These are phyloP conservation scores for Megamerina dolium DNA, from an alignment of 2,888 invertebrate genomes.

Conservation along the genomic window DNA sequence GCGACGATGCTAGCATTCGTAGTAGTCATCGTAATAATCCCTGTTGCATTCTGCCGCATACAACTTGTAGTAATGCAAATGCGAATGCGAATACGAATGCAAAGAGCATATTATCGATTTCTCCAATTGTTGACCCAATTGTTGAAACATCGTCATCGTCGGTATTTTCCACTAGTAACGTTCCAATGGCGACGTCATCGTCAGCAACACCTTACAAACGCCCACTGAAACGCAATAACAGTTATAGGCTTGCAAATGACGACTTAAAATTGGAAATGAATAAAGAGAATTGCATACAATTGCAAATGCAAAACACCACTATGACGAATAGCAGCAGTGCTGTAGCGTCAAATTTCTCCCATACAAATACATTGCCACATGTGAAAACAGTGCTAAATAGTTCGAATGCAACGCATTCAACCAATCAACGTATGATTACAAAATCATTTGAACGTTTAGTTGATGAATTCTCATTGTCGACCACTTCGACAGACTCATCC, in stretches of 20 bases:
- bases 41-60: not conserved
- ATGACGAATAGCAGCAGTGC: not conserved
- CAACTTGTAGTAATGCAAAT: too few relatives aligned
- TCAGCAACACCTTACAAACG: constrained; percentile 18
- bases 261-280: constrained; percentile 52
- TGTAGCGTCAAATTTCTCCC: not conserved
- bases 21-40: not conserved
- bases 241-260: constrained; percentile 73
- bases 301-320: not conserved
- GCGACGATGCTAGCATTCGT: not conserved
- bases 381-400: constrained; percentile 23
- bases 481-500: constrained; percentile 41
- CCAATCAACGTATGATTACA: constrained; percentile 57
- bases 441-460: constrained; percentile 51
- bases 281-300: constrained; percentile 33
- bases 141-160: constrained; percentile 24
- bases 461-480: constrained; percentile 47
- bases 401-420: constrained; percentile 9
- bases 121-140: constrained; percentile 38
- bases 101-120: constrained; percentile 21
- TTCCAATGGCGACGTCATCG: constrained; percentile 15
- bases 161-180: constrained; percentile 28
- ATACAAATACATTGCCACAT: constrained; percentile 29
- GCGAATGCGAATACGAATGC: too few relatives aligned
- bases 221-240: constrained; percentile 69